Percentiles rank a stretch among this genome's conserved stretches.
Conservation (phyloP, 2,888 invertebrate species). For the Agrotis exclamationis region DNA sequence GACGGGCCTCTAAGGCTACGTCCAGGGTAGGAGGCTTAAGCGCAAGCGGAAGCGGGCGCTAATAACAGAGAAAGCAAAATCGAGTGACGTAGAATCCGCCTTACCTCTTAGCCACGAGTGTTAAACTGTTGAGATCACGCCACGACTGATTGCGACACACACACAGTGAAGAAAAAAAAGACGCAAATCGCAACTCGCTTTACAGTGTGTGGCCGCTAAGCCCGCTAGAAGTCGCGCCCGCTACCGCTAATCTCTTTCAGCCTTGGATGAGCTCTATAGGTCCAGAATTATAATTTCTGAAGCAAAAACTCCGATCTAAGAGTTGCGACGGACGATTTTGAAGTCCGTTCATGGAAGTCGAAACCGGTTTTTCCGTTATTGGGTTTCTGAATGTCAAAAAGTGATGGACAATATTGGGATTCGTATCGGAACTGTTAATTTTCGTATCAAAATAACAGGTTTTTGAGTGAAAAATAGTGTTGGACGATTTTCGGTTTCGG, state of each 20-base stretch:
- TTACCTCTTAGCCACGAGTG: background rate
- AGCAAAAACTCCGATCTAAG: conserved; percentile 9
- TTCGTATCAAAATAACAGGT: conserved; percentile 2
- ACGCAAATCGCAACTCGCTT: background rate
- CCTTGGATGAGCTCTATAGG: conserved; percentile 34
- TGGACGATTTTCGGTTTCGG: background rate
- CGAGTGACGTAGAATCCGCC: background rate
- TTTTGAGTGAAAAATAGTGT: conserved; percentile 20
- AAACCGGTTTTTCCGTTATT: conserved; percentile 22
- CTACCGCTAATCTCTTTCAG: conserved; percentile 20
- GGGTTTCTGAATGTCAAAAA: conserved; percentile 11
- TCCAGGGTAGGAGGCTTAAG: conserved; percentile 28
- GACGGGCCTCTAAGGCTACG: conserved; percentile 25
- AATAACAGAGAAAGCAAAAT: background rate
- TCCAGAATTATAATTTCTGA: conserved; percentile 27
- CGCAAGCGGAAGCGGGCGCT: conserved; percentile 12
- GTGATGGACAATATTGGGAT: conserved; percentile 12
- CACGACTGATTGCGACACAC: background rate
- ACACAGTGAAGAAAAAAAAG: background rate
- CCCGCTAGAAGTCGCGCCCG: conserved; percentile 5
- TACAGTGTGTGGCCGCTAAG: background rate
- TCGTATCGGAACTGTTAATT: background rate
- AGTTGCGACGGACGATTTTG: conserved; percentile 19
- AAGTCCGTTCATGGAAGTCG: conserved; percentile 6
- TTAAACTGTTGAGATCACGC: too few species aligned